Percentiles rank a stretch among this genome's conserved stretches.
phyloP scores from a whole-genome alignment of 2,797 vertebrate genomes.

The Peromyscus nudipes region DNA sequence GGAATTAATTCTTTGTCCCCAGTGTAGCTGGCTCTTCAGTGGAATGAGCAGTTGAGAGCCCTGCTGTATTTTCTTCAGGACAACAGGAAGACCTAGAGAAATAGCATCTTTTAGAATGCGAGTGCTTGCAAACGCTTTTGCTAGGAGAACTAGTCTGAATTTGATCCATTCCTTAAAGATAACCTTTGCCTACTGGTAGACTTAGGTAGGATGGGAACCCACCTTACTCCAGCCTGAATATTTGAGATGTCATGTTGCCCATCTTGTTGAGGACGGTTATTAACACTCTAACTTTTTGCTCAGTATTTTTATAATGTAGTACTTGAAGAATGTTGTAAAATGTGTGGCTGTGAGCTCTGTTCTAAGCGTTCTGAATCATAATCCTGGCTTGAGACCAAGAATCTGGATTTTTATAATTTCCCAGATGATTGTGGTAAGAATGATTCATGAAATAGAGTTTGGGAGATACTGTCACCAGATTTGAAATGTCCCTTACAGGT shows the following conservation, averaged over 20 bases:
- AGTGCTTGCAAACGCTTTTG: slow-evolving; percentile 44
- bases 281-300: not conserved
- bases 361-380: not conserved
- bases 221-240: not conserved
- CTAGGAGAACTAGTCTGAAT: slow-evolving; percentile 26
- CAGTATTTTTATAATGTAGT: slow-evolving; percentile 2
- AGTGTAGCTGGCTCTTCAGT: not conserved
- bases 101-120: not conserved
- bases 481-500: slow-evolving; percentile 7
- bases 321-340: not conserved
- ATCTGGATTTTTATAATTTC: slow-evolving; percentile 47
- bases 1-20: not conserved
- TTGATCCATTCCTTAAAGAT: slow-evolving; percentile 33
- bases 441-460: slow-evolving; percentile 35
- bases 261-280: not conserved
- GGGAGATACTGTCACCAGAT: not conserved
- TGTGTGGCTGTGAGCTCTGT: not conserved
- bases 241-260: slow-evolving; percentile 36
- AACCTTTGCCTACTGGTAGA: not conserved
- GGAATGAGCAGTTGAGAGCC: not conserved
- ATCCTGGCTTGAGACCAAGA: not conserved
- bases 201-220: not conserved
- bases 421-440: slow-evolving; percentile 1
- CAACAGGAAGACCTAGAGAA: not conserved
- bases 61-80: slow-evolving; percentile 34